Conservation (phyloP, 2,888 invertebrate species). For the Lysandra coridon region DNA sequence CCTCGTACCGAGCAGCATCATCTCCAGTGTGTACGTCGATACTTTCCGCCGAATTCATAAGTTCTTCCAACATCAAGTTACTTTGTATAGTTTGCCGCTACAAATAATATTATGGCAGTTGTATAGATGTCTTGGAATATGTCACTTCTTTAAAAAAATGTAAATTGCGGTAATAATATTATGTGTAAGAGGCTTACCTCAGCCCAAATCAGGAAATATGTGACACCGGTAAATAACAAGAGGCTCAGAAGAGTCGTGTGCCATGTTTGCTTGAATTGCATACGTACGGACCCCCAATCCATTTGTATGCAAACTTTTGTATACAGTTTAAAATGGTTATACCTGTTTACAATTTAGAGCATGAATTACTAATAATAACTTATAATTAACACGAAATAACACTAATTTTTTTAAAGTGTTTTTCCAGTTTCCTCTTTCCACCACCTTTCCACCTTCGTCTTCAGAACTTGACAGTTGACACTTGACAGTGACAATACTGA, state of each 20-base stretch:
- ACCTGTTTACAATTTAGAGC: neutral
- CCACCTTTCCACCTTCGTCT: neutral
- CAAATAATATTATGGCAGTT: neutral
- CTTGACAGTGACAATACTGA: neutral
- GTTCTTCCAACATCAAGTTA: constrained; percentile 89
- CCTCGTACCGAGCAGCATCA: constrained; percentile 84
- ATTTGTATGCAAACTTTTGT: constrained; percentile 47
- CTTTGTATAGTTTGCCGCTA: constrained; percentile 90
- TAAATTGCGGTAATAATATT: neutral
- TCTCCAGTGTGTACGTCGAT: constrained; percentile 86
- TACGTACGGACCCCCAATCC: constrained; percentile 63
- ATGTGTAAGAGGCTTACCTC: constrained; percentile 80
- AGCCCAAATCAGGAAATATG: constrained; percentile 89
- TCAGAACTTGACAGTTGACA: neutral
- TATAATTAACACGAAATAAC: neutral
- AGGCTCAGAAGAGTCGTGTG: constrained; percentile 85
- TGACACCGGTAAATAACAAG: constrained; percentile 83
- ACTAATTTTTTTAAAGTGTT: neutral
- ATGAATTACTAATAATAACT: neutral
- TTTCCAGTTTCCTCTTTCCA: neutral
- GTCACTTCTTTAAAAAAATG: neutral
- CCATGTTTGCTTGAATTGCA: constrained; percentile 86
- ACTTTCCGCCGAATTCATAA: constrained; percentile 75
- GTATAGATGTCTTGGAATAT: neutral
- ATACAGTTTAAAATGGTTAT: neutral